Base-by-base conservation (phyloP, 2,113 vertebrate species). In the Catharus minimus region DNA sequence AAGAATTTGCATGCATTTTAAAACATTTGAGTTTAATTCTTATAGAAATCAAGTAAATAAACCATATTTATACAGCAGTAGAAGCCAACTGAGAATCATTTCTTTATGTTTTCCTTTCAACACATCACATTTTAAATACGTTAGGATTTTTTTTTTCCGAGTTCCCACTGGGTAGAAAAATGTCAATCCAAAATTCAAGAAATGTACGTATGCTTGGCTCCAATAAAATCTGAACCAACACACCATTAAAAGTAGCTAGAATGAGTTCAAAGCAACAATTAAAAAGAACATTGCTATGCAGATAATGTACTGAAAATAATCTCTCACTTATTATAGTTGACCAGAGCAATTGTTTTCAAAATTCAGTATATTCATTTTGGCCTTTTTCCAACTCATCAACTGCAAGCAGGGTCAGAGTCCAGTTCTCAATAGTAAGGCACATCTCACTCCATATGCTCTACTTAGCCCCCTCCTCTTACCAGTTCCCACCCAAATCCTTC, bases 1-100 rank as follows among this genome's bases (percentile, higher is more conserved):
- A 97, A 95, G 94, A 96, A 98, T 98, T 98, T 98, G 97, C 97
- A 98, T 98, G 97, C 86, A 97, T 97, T 98, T 98, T 95, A 96
- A 98, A 96, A 97, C 92, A 98, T 97, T 97, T 94, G 96, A 97
- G 97, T 97, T 97, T 98, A 98, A 98, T 98, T 98, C 97, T 91
- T 92, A 93, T n/a, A 93, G 97, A 97, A 97, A 97, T 97, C 96
- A 95, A 97, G 97, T 92, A 97, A 96, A 95, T 94, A 71, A 94
- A 95, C 92, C 88, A 73, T 94, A 97, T 98, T 97, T 97, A 96
- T 96, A 95, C 92, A 82, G 95, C 95, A 92, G 69, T 89, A 93
- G 93, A 22, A 96, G 89, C 88, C 93, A 95, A 88, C 86, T 92
- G 90, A 43, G 66, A 95, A 96, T 92, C 5, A 76, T 77, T 93